Conservation (phyloP, 2,113 vertebrate species). For the Ceyx melanurus region DNA sequence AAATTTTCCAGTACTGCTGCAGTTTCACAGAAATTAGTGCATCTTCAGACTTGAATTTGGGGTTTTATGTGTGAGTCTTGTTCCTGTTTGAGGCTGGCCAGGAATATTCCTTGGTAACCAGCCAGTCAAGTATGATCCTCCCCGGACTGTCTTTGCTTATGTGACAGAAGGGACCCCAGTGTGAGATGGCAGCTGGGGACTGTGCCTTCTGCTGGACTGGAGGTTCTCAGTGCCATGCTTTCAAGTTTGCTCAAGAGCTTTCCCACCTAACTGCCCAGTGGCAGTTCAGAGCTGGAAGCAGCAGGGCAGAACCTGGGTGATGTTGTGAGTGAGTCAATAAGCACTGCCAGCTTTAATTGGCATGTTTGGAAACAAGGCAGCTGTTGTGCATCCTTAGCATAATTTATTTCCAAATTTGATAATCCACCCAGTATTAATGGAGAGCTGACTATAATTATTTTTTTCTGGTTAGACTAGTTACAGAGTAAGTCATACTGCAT, state of each 20-base stretch:
- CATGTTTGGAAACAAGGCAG: slow-evolving; percentile 47
- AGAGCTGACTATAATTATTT: slow-evolving; percentile 49
- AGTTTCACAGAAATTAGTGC: not conserved
- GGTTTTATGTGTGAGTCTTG: not conserved
- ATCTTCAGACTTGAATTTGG: not conserved
- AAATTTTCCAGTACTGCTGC: not conserved
- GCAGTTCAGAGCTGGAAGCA: not conserved
- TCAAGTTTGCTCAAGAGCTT: not conserved
- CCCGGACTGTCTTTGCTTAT: not conserved
- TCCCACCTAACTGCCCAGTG: not conserved
- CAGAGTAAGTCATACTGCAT: slow-evolving; percentile 12
- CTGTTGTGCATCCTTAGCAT: slow-evolving; percentile 27
- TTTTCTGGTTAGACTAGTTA: slow-evolving; percentile 54
- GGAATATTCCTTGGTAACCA: not conserved
- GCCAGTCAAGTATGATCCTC: not conserved
- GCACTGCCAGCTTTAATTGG: slow-evolving; percentile 34
- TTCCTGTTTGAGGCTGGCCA: not conserved
- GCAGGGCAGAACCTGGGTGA: not conserved
- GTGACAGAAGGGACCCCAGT: not conserved
- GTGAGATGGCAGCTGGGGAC: not conserved
- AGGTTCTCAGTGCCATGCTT: not conserved
- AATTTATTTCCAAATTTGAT: slow-evolving; percentile 66
- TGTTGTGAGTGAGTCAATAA: not conserved
- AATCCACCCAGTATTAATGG: slow-evolving; percentile 56
- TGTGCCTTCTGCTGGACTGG: not conserved